Percentiles rank a stretch among this genome's conserved stretches.
These are phyloP conservation scores for Paramormyrops hopkinsi DNA, from an alignment of 2,797 vertebrate genomes.

Conservation along the genomic window DNA sequence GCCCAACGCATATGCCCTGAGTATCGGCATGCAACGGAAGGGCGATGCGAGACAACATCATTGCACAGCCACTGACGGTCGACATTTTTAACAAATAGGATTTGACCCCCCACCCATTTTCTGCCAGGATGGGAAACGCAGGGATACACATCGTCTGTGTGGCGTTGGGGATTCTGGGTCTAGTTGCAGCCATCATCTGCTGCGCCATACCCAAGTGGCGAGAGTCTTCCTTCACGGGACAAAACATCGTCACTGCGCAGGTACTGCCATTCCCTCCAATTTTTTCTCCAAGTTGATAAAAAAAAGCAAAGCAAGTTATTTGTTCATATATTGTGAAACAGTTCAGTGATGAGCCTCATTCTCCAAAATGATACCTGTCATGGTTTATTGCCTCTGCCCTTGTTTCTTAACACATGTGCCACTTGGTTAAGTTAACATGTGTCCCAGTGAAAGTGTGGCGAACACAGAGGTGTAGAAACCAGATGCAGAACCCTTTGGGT, in stretches of 20 bases:
- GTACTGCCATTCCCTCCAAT: conserved; percentile 34
- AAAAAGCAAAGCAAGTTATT: neutral
- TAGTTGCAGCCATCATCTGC: conserved; percentile 57
- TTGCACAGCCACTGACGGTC: neutral
- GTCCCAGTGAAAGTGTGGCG: neutral
- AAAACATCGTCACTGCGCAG: conserved; percentile 63
- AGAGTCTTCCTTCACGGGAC: conserved; percentile 55
- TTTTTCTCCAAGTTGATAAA: neutral
- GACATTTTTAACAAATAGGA: neutral
- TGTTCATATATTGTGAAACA: neutral
- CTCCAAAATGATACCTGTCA: neutral
- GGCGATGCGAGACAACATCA: neutral
- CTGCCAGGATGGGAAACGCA: conserved; percentile 56
- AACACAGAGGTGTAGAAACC: neutral
- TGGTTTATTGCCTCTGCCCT: neutral
- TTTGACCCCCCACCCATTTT: neutral
- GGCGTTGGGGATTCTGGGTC: conserved; percentile 54
- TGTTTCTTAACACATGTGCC: neutral
- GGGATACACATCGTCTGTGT: conserved; percentile 60
- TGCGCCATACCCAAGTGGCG: conserved; percentile 61
- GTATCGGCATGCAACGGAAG: conserved; percentile 4
- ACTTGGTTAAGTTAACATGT: neutral
- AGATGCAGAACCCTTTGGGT: neutral
- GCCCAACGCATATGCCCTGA: neutral
- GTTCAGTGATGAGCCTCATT: neutral